Evolutionary conservation across 2,888 invertebrate species (phyloP).

Genomic region (Liopterus haemorrhoidalis): DNA sequence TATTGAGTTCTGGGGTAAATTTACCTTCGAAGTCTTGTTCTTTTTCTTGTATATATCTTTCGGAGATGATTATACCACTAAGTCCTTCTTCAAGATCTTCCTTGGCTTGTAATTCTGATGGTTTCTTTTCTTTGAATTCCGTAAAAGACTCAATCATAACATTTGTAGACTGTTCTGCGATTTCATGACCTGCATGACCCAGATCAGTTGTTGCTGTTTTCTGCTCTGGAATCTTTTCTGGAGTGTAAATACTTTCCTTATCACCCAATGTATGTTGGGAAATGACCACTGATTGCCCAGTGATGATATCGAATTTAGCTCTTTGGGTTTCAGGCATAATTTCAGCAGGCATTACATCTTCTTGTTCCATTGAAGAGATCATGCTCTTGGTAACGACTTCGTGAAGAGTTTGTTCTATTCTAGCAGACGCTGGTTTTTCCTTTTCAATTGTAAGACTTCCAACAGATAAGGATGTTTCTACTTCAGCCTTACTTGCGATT

Average conservation of each 20-base stretch:
- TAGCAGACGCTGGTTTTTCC: constrained; percentile 33
- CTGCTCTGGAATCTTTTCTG: constrained; percentile 39
- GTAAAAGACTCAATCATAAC: constrained; percentile 37
- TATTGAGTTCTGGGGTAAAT: constrained; percentile 47
- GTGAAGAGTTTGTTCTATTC: constrained; percentile 38
- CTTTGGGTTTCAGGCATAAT: constrained; percentile 42
- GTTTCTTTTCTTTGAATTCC: constrained; percentile 32
- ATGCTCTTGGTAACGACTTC: constrained; percentile 41
- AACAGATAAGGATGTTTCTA: constrained; percentile 40
- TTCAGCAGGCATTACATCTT: constrained; percentile 39
- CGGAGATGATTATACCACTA: constrained; percentile 47
- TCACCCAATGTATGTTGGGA: constrained; percentile 46
- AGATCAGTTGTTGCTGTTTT: constrained; percentile 38
- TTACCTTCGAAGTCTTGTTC: constrained; percentile 48
- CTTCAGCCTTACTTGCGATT: constrained; percentile 47
- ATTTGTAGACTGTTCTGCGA: constrained; percentile 42
- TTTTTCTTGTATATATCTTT: constrained; percentile 47
- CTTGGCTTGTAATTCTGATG: constrained; percentile 39
- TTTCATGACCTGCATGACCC: constrained; percentile 39
- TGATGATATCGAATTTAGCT: constrained; percentile 45
- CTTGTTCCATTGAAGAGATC: constrained; percentile 44
- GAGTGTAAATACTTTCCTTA: constrained; percentile 43
- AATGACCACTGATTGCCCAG: constrained; percentile 42
- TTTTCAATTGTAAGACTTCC: constrained; percentile 32
- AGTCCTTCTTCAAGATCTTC: constrained; percentile 46